Evolutionary conservation across 2,113 vertebrate species (phyloP).

Genomic region (Semnornis frantzii): DNA sequence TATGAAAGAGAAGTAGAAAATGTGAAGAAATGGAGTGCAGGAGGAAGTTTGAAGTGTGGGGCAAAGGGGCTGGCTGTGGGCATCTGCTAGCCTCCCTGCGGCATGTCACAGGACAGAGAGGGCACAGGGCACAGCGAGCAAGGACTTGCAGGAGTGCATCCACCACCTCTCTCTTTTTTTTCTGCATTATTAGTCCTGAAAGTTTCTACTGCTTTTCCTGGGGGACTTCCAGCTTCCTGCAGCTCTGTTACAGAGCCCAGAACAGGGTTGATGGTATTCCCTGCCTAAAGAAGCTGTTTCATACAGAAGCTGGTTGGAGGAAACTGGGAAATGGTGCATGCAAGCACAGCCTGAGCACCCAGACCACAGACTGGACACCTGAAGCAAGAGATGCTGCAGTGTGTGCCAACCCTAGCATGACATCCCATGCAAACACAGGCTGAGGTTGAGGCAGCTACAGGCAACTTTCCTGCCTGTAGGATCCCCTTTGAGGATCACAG

Average conservation of each 20-base stretch:
- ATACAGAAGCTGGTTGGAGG: rapidly evolving
- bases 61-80: background rate
- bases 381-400: background rate
- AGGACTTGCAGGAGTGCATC: rapidly evolving
- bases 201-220: background rate
- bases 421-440: background rate
- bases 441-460: background rate
- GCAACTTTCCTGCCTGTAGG: no score
- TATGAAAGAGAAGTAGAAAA: background rate
- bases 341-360: rapidly evolving
- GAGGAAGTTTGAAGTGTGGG: background rate
- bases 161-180: no score
- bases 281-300: background rate
- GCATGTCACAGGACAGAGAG: background rate
- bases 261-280: rapidly evolving
- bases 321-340: background rate
- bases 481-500: rapidly evolving
- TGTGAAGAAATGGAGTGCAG: rapidly evolving
- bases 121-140: background rate
- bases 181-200: rapidly evolving
- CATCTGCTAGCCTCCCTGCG: background rate
- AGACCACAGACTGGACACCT: background rate
- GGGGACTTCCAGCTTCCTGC: background rate
- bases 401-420: background rate
- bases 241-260: background rate